Evolutionary conservation across 1,140 invertebrate species (phyloP).

Genomic region (Atta texana): DNA sequence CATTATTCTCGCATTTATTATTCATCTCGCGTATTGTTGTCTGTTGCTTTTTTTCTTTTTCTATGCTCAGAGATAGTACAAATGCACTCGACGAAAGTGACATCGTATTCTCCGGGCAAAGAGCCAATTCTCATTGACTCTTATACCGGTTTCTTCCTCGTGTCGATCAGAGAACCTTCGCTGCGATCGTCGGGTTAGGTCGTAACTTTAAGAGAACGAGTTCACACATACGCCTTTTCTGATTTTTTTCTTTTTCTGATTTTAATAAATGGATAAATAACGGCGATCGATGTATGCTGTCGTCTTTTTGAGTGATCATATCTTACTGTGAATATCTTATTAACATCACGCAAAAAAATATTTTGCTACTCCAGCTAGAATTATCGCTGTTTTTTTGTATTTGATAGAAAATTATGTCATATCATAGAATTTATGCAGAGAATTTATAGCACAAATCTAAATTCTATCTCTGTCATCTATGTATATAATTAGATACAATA

Average conservation of each 20-base stretch:
- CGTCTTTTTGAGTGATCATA: not conserved
- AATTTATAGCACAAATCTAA: too few relatives aligned
- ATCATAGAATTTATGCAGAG: too few relatives aligned
- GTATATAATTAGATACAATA: too few relatives aligned
- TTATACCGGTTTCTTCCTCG: constrained; percentile 47
- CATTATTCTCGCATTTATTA: constrained; percentile 2
- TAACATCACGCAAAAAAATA: too few relatives aligned
- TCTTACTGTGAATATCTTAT: too few relatives aligned
- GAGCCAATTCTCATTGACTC: constrained; percentile 51
- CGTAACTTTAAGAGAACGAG: constrained; percentile 30
- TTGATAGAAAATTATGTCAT: too few relatives aligned
- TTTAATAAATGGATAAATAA: not conserved
- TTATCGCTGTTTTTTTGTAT: too few relatives aligned
- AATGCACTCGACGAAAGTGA: constrained; percentile 38
- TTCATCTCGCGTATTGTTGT: constrained; percentile 28
- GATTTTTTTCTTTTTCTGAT: not conserved
- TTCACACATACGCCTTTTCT: not conserved
- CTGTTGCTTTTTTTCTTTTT: not conserved
- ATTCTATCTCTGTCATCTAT: too few relatives aligned
- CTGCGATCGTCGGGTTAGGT: constrained; percentile 21
- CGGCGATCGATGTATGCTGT: not conserved
- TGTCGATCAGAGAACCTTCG: constrained; percentile 27
- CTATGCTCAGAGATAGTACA: not conserved
- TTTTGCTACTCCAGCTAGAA: too few relatives aligned
- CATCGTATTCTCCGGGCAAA: constrained; percentile 42